phyloP scores from a whole-genome alignment of 2,113 vertebrate species.

The Gorsachius goisagi region DNA sequence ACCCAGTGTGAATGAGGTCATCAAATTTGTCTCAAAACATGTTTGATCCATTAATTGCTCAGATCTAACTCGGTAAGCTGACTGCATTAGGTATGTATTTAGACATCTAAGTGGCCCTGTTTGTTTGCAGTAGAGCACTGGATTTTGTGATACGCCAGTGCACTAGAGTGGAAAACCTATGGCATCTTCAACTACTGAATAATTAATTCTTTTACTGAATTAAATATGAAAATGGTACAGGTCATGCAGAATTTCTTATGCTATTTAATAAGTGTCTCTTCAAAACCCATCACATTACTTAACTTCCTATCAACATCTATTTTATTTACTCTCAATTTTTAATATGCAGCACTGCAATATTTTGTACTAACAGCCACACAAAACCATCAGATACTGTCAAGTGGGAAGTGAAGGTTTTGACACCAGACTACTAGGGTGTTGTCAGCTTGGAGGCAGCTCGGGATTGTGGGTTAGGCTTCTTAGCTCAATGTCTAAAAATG shows the following conservation, averaged over 20 bases:
- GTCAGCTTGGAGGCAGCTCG: not conserved
- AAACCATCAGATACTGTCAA: not conserved
- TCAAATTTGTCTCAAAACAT: not conserved
- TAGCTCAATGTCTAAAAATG: not conserved
- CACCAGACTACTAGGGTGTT: not conserved
- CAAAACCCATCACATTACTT: not conserved
- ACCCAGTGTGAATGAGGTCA: not conserved
- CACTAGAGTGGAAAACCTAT: conserved; percentile 9
- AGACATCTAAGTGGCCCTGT: not conserved
- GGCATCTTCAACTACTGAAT: conserved; percentile 11
- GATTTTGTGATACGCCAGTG: not conserved
- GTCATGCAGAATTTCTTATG: not conserved
- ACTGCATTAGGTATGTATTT: not conserved
- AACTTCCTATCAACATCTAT: not conserved
- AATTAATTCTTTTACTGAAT: conserved; percentile 36
- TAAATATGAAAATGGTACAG: conserved; percentile 39
- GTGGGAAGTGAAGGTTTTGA: not conserved
- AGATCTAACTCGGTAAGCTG: not conserved
- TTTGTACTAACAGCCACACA: not conserved
- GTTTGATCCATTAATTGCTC: not conserved
- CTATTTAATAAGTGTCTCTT: not conserved
- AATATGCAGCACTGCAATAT: not conserved
- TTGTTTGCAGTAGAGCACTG: not conserved
- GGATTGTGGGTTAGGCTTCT: not conserved
- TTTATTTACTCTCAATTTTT: conserved; percentile 20